Evolutionary conservation across 2,888 invertebrate genomes (phyloP), one percentile per base, ranked within the genome.

Genomic region (Copidosoma aretas): DNA sequence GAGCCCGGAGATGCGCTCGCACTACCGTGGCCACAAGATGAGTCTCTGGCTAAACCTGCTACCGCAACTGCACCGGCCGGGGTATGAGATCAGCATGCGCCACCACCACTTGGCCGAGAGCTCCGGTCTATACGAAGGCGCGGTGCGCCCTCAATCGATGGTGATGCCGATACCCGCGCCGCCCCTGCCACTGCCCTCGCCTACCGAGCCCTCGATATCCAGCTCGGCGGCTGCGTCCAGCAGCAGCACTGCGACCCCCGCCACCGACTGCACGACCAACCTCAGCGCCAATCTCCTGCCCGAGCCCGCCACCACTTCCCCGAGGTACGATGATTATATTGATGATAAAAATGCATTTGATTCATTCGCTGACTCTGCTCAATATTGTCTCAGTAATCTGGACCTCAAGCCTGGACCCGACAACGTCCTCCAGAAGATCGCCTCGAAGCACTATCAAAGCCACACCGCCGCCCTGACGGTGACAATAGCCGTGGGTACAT

Each of bases 11-110:
- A 91, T 94, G 85, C 91, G 91, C 75, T 93, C 93, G 80, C 97
- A 97, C 84, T 97, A 96, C 84, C 89, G 96, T 52, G 95, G 96
- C 56, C 95, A 96, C 86, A 94, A 95, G 85, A 91, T 96, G 88
- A 94, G 95, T 49, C 88, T 95, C 81, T 97, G 96, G 96, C 85
- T 95, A 72, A 94, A 95, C 75, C 88, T 95, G 62, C 92, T 95
- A 80, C 95, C 95, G 63, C 94, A 95, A 82, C 88, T 97, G 64
- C 95, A 96, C 82, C 88, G 92, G 69, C 93, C 94, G 15, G 94
- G 94, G 22, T 91, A 91, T 73, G 94, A 94, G 80, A 90, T 93
- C 71, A 92, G 91, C 71, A 93, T 94, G 91, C 87, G 93, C 52
- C 93, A 94, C 82, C 93, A 94, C 82, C 95, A 95, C 82, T 92